A percentile compares a stretch with the other conserved stretches of the same genome.
Evolutionary conservation across 2,888 invertebrate genomes (phyloP).

Genomic region (Volucella inflata): DNA sequence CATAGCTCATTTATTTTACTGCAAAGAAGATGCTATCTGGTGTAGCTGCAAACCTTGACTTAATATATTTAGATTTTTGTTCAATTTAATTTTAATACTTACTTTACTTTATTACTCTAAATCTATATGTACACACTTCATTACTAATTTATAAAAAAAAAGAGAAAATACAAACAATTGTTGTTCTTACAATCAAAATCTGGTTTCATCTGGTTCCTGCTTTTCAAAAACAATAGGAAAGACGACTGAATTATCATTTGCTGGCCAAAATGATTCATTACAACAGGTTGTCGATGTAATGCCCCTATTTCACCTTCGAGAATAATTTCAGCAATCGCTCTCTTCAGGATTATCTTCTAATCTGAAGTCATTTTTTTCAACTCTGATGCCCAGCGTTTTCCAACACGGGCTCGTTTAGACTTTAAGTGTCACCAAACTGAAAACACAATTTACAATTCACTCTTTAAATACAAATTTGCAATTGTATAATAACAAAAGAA

Average conservation of each 20-base stretch:
- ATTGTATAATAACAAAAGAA: too few species aligned
- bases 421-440: too few species aligned
- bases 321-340: slow-evolving; percentile 71
- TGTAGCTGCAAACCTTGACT: too few species aligned
- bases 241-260: neutral
- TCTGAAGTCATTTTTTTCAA: slow-evolving; percentile 59
- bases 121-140: neutral
- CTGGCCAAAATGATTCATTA: slow-evolving; percentile 3
- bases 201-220: neutral
- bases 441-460: too few species aligned
- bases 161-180: too few species aligned
- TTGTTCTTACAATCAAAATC: neutral
- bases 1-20: too few species aligned
- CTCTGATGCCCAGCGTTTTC: slow-evolving; percentile 70
- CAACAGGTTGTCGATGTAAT: slow-evolving; percentile 41
- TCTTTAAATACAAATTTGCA: too few species aligned
- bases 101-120: neutral
- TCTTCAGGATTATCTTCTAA: slow-evolving; percentile 70
- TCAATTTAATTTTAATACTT: too few species aligned
- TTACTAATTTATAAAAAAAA: too few species aligned
- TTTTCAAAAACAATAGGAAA: neutral
- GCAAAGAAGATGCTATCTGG: too few species aligned
- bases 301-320: slow-evolving; percentile 66
- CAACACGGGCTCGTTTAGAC: too few species aligned
- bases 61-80: too few species aligned